Base-by-base conservation (phyloP, 2,113 vertebrate genomes). In the Engraulis encrasicolus region DNA sequence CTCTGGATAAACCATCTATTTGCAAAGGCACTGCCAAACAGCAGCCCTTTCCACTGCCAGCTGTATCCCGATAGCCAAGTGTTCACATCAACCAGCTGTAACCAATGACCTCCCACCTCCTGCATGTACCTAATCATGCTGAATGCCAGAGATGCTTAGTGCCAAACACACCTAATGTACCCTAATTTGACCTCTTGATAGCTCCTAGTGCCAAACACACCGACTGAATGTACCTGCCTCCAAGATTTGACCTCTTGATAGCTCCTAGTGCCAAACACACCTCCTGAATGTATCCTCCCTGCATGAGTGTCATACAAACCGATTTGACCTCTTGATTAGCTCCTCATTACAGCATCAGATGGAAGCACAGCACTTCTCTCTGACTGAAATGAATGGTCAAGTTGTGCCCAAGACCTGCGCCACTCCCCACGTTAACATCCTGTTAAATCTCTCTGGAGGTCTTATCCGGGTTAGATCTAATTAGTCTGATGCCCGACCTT, bases 1-100 rank as follows among this genome's bases (percentile, higher is more conserved):
- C n/a, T n/a, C n/a, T n/a, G n/a, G n/a, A n/a, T n/a, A n/a, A n/a
- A 90, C 87, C 87, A 87, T 84, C 87, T 90, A 88, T 87, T 58
- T 61, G 82, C 80, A 78, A 52, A 81, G 49, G 50, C 71, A 80
- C 88, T 88, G 88, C 89, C 90, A 91, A 90, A 86, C 92, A 90
- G 90, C 89, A 91, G 91, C 87, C 85, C 81, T 84, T 78, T 45
- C 50, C 71, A 88, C 78, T 83, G 80, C 31, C 61, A 27, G 82
- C 20, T 85, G 54, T 52, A 36, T 31, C 83, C 61, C 6, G 87
- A 87, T 86, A 88, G 84, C 85, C 81, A 81, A 84, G 87, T 84
- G 87, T 84, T 90, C 86, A 78, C 83, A 85, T 82, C 83, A 82
- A 87, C 84, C 87, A 87, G 85, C 87, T 90, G 89, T 87, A 66